A percentile compares a stretch with the other conserved stretches of the same genome.
Conservation (phyloP, 2,888 invertebrate species). For the Pasiphila rectangulata region DNA sequence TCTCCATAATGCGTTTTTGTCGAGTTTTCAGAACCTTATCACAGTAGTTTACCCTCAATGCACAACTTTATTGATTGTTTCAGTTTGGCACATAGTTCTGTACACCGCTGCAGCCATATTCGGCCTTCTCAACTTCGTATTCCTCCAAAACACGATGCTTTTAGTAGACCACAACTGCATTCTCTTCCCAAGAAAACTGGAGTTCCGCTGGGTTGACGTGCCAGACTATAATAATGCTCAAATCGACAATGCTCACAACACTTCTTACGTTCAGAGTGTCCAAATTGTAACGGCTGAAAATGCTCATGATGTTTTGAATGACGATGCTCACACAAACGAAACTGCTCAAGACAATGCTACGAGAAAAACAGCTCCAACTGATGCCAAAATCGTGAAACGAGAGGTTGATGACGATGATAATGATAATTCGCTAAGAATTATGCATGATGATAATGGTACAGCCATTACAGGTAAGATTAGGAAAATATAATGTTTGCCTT, state of each 20-base stretch:
- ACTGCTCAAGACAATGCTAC: slow-evolving; percentile 40
- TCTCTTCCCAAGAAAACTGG: slow-evolving; percentile 55
- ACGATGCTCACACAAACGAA: slow-evolving; percentile 25
- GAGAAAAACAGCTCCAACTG: slow-evolving; percentile 22
- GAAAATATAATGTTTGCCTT: no score
- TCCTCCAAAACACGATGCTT: slow-evolving; percentile 60
- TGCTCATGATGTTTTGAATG: background rate
- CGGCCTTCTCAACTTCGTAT: slow-evolving; percentile 65
- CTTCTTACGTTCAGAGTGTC: no score
- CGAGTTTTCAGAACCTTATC: no score
- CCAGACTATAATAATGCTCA: slow-evolving; percentile 30
- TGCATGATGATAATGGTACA: slow-evolving; percentile 38
- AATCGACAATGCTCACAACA: slow-evolving; percentile 37
- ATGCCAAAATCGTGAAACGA: slow-evolving; percentile 39
- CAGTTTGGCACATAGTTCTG: slow-evolving; percentile 67
- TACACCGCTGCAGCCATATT: slow-evolving; percentile 59
- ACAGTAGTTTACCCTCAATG: no score
- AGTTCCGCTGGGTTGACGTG: slow-evolving; percentile 50
- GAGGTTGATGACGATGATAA: slow-evolving; percentile 33
- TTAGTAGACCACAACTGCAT: slow-evolving; percentile 61
- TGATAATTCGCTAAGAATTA: slow-evolving; percentile 11
- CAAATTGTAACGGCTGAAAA: no score
- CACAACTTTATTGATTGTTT: slow-evolving; percentile 36
- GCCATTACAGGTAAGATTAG: slow-evolving; percentile 45
- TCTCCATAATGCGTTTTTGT: no score